phyloP scores from a whole-genome alignment of 2,888 invertebrate genomes.

The Disparrhopalites patrizii region DNA sequence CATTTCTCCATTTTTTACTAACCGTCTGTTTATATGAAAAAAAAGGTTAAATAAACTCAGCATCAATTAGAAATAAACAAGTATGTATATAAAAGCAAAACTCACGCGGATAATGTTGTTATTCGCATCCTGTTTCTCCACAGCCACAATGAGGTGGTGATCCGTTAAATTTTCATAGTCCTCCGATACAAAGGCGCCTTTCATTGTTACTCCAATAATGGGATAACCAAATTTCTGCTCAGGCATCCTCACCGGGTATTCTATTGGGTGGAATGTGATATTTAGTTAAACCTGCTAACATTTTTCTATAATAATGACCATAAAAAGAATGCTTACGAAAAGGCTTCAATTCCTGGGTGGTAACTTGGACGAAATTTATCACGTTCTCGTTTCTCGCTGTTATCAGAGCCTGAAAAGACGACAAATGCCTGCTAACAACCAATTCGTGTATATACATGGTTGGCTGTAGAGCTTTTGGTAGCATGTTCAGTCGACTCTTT shows the following conservation, averaged over 20 bases:
- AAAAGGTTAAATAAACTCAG: no score
- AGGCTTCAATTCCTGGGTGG: slow-evolving; percentile 19
- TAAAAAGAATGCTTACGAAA: slow-evolving; percentile 13
- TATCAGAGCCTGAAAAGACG: slow-evolving; percentile 35
- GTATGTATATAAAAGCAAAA: no score
- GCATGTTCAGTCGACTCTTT: no score
- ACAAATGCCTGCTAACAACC: neutral
- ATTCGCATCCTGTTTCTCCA: slow-evolving; percentile 30
- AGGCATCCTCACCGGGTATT: slow-evolving; percentile 32
- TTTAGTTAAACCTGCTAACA: no score
- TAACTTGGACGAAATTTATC: slow-evolving; percentile 10
- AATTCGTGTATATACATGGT: neutral
- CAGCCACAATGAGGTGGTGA: slow-evolving; percentile 30
- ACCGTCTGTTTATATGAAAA: slow-evolving; percentile 11
- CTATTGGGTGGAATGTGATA: no score
- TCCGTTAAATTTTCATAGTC: slow-evolving; percentile 51
- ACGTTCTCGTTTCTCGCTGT: slow-evolving; percentile 37
- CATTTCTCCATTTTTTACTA: slow-evolving; percentile 25
- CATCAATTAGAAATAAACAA: neutral
- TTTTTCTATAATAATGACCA: neutral
- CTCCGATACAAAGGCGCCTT: slow-evolving; percentile 60
- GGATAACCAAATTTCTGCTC: slow-evolving; percentile 36
- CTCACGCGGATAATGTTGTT: slow-evolving; percentile 30
- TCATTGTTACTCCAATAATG: slow-evolving; percentile 56
- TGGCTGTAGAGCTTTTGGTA: no score